Percentiles rank a stretch among this genome's conserved stretches.
phyloP scores from a whole-genome alignment of 2,888 invertebrate species.

The Caenorhabditis drosophilae region DNA sequence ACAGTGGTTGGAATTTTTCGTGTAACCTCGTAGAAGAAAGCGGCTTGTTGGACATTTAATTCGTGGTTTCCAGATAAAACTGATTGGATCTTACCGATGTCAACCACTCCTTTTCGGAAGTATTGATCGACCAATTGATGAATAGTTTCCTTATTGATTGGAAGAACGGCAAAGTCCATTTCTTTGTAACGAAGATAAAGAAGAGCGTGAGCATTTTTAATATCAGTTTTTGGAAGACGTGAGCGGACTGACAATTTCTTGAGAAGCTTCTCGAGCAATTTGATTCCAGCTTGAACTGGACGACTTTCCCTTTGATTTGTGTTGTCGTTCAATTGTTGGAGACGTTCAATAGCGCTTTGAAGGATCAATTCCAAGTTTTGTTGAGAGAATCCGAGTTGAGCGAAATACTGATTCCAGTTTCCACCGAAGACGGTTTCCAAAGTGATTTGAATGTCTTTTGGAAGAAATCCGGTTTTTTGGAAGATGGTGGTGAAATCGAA shows the following conservation, averaged over 20 bases:
- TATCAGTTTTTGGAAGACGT: slow-evolving; percentile 19
- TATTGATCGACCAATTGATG: slow-evolving; percentile 32
- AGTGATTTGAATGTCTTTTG: slow-evolving; percentile 34
- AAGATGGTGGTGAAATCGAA: slow-evolving; percentile 52
- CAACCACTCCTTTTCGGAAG: slow-evolving; percentile 29
- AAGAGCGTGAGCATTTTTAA: slow-evolving; percentile 37
- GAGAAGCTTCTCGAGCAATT: slow-evolving; percentile 44
- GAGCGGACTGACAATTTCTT: slow-evolving; percentile 49
- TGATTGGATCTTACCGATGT: slow-evolving; percentile 18
- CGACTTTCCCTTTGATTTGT: slow-evolving; percentile 17
- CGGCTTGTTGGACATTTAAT: slow-evolving; percentile 30
- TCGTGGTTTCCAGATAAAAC: slow-evolving; percentile 29
- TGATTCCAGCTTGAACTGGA: slow-evolving; percentile 28
- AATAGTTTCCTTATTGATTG: slow-evolving; percentile 42
- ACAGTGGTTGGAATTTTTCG: slow-evolving; percentile 55
- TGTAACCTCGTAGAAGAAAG: slow-evolving; percentile 36
- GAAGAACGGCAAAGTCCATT: slow-evolving; percentile 55
- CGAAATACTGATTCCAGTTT: slow-evolving; percentile 51
- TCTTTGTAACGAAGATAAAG: slow-evolving; percentile 52
- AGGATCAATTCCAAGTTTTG: slow-evolving; percentile 47
- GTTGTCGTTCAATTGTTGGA: slow-evolving; percentile 17
- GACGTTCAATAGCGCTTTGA: slow-evolving; percentile 30
- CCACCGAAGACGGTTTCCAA: slow-evolving; percentile 47
- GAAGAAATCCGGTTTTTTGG: slow-evolving; percentile 48
- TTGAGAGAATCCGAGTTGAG: slow-evolving; percentile 51